A percentile compares a stretch with the other conserved stretches of the same genome.
phyloP scores from a whole-genome alignment of 2,797 vertebrate genomes.

The Mormyrus hasselquistii region DNA sequence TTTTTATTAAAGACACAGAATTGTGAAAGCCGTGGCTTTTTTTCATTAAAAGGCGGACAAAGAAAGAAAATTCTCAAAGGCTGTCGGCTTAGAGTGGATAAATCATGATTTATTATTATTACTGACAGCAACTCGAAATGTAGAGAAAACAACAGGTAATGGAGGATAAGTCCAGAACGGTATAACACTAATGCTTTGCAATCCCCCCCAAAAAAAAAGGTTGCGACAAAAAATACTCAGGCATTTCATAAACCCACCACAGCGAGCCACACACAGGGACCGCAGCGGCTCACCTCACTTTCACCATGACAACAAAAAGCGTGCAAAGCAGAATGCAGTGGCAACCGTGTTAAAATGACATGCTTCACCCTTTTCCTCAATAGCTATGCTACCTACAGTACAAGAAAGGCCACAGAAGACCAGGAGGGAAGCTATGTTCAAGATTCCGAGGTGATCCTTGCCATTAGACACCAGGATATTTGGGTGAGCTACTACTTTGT shows the following conservation, averaged over 20 bases:
- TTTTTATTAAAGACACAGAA: not conserved
- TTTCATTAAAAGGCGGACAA: not conserved
- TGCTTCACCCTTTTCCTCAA: not conserved
- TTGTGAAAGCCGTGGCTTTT: not conserved
- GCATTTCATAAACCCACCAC: not conserved
- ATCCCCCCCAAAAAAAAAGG: not conserved
- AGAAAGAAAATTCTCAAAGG: not conserved
- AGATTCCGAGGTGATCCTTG: not conserved
- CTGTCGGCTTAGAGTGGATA: not conserved
- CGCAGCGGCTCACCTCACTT: not conserved
- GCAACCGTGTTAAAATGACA: not conserved
- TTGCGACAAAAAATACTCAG: not conserved
- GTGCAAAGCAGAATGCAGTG: not conserved
- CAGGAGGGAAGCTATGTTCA: not conserved
- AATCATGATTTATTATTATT: not conserved
- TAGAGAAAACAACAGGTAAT: not conserved
- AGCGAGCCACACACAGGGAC: not conserved
- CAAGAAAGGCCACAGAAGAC: not conserved
- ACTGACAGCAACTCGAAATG: not conserved
- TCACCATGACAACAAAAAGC: conserved; percentile 1
- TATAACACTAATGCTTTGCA: not conserved
- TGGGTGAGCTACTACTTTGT: not conserved
- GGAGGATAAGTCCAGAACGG: not conserved
- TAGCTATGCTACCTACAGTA: not conserved
- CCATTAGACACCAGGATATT: not conserved